phyloP scores from a whole-genome alignment of 1,140 invertebrate species.

The Procambarus clarkii region DNA sequence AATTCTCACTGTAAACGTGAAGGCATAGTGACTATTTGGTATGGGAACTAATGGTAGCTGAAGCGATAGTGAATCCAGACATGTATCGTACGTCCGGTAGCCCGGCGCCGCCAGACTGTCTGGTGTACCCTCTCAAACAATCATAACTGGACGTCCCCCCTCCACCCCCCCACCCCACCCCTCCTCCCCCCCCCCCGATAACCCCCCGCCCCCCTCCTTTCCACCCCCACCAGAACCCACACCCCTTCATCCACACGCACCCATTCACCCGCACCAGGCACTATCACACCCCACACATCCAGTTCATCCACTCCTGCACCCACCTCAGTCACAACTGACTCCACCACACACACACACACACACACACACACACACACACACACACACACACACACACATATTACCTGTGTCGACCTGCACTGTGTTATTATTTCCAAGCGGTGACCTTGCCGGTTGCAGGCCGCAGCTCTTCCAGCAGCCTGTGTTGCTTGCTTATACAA shows the following conservation, averaged over 20 bases:
- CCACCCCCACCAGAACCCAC: too few relatives aligned
- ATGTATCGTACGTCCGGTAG: background rate
- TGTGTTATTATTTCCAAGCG: too few relatives aligned
- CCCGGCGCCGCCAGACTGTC: constrained; percentile 1
- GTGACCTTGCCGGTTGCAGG: too few relatives aligned
- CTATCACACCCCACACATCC: background rate
- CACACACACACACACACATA: too few relatives aligned
- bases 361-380: background rate
- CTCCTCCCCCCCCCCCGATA: background rate
- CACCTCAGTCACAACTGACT: background rate
- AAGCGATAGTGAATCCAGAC: constrained; percentile 1
- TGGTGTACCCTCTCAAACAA: constrained; percentile 1
- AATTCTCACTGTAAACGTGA: too few relatives aligned
- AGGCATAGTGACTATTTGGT: too few relatives aligned
- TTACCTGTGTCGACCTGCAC: background rate
- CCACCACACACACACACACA: background rate
- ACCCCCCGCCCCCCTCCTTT: too few relatives aligned
- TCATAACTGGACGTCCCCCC: background rate
- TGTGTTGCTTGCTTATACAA: too few relatives aligned
- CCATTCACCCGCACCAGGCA: background rate
- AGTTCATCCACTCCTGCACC: background rate
- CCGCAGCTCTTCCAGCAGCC: too few relatives aligned
- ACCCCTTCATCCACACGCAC: background rate
- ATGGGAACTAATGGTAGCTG: too few relatives aligned
- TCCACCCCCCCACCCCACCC: too few relatives aligned